A percentile compares a stretch with the other conserved stretches of the same genome.
Evolutionary conservation across 2,797 vertebrate genomes (phyloP).

Genomic region (Myiotriccus ornatus): DNA sequence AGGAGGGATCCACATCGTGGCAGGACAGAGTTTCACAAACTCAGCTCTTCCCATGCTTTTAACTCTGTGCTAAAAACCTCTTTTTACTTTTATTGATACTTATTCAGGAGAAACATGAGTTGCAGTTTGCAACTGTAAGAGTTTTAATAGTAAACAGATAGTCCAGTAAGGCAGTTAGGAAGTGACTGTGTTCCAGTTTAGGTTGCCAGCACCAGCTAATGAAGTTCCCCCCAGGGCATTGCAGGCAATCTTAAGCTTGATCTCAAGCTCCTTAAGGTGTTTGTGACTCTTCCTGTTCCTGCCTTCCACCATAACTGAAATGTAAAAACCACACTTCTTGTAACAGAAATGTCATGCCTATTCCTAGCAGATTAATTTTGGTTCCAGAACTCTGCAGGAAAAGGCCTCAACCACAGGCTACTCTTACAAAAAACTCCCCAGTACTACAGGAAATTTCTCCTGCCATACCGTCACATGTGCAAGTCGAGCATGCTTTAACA

Average conservation of each 20-base stretch:
- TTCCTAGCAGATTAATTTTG: neutral
- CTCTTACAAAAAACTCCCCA: neutral
- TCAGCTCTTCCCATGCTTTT: neutral
- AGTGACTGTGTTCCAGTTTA: neutral
- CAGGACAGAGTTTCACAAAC: neutral
- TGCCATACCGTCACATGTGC: accelerated
- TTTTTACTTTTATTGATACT: neutral
- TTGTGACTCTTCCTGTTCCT: neutral
- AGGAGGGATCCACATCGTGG: neutral
- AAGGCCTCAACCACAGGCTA: neutral
- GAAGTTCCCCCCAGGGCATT: neutral
- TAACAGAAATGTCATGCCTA: neutral
- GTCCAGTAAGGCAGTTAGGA: neutral
- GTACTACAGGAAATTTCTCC: neutral
- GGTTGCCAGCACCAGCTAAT: neutral
- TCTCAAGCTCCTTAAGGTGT: neutral
- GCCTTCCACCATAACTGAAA: neutral
- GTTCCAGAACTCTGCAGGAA: neutral
- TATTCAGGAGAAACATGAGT: neutral
- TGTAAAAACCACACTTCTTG: neutral
- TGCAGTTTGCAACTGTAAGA: neutral
- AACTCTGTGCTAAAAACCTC: neutral
- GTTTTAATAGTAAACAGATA: neutral
- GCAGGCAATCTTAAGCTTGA: neutral
- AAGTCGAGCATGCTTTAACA: neutral